Percentiles rank a stretch among this genome's conserved stretches.
phyloP scores from a whole-genome alignment of 2,113 vertebrate genomes.

The Murina feae region DNA sequence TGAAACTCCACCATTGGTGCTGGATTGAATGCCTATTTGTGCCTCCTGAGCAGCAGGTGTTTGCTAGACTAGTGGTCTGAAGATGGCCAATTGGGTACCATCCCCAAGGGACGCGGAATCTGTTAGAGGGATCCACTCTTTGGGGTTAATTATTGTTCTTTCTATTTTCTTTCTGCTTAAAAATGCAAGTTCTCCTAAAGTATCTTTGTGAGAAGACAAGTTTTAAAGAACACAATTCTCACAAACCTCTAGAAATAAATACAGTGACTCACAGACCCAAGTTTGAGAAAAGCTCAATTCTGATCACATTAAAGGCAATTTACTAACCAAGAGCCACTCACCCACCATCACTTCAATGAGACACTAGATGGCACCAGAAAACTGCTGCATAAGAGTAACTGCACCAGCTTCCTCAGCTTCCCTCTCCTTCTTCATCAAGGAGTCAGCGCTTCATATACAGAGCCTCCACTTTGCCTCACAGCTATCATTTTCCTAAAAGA shows the following conservation, averaged over 20 bases:
- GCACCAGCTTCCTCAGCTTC: rapidly evolving
- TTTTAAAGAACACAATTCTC: neutral
- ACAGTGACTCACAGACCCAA: neutral
- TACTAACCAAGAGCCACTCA: neutral
- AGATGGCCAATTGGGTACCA: neutral
- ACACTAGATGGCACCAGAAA: slow-evolving; percentile 79
- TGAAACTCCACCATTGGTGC: neutral
- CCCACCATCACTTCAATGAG: rapidly evolving
- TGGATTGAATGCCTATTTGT: rapidly evolving
- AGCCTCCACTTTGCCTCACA: neutral
- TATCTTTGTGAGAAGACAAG: neutral
- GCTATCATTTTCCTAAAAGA: neutral
- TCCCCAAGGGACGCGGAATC: neutral
- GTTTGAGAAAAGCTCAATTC: neutral
- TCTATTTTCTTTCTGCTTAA: neutral
- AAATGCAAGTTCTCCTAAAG: neutral
- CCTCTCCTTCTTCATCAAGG: rapidly evolving
- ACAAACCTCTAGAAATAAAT: neutral
- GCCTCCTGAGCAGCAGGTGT: neutral
- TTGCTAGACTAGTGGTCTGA: neutral
- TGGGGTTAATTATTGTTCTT: neutral
- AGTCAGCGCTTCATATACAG: neutral
- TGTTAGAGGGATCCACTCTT: neutral
- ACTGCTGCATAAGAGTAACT: neutral
- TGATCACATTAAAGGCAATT: neutral